Evolutionary conservation across 1,140 invertebrate species (phyloP).

Genomic region (Leguminivora glycinivorella): DNA sequence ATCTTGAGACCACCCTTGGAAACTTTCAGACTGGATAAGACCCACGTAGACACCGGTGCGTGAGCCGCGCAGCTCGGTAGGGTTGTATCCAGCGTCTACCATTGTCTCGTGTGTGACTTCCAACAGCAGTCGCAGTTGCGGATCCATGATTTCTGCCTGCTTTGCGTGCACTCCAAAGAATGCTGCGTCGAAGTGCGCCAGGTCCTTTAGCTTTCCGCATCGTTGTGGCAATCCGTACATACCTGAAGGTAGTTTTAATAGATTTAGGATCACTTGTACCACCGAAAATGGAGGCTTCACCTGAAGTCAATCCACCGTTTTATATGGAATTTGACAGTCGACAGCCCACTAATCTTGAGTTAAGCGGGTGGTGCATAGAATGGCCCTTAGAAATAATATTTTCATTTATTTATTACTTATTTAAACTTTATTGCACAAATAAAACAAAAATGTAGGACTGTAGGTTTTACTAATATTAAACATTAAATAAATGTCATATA

Average conservation of each 20-base stretch:
- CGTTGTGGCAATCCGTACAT: constrained; percentile 90
- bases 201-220: constrained; percentile 93
- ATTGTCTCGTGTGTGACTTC: constrained; percentile 97
- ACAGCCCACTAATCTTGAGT: no score
- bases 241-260: constrained; percentile 49
- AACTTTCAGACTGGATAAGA: constrained; percentile 91
- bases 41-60: constrained; percentile 96
- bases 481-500: no score
- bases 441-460: no score
- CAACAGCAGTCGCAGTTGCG: constrained; percentile 93
- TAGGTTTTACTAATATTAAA: no score
- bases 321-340: no score
- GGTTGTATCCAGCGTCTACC: constrained; percentile 93
- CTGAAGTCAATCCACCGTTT: no score
- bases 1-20: constrained; percentile 88
- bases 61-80: constrained; percentile 87
- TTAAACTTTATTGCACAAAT: no score
- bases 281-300: background rate
- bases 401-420: no score
- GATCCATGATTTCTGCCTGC: constrained; percentile 97
- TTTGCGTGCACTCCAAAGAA: constrained; percentile 97
- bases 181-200: constrained; percentile 93
- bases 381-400: no score
- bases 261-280: background rate
- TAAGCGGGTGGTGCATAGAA: no score